Evolutionary conservation across 2,888 invertebrate species (phyloP), one percentile per base, ranked within the genome.

Genomic region (Dryomyza anilis): DNA sequence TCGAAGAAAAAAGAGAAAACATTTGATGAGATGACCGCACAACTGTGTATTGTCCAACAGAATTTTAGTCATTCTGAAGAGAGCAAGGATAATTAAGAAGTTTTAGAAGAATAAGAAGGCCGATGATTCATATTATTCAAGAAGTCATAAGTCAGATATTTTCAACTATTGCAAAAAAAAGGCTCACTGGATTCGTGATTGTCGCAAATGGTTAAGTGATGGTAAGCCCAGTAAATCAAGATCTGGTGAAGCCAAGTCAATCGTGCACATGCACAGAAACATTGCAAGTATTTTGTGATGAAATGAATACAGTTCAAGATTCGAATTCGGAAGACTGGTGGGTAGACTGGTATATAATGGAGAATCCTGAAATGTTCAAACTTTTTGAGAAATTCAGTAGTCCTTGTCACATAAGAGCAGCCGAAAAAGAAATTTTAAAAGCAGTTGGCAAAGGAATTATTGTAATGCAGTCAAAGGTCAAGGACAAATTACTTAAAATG

Each of bases 401-500:
- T 8, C n/a, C n/a, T n/a, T 33, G 33, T 8, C 33, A 33, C 6
- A 33, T 8, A 12, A 33, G 33, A 8, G 33, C 33, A 33, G 33
- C 6, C 12, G 33, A 12, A 12, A 69, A 68, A 56, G 72, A 70
- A 62, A 53, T 55, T 48, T 58, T 71, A 63, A n/a, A 8, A 8
- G 7, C 12, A 33, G 7, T 8, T 33, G 12, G 33, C 6, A 33
- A 33, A 33, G 12, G 33, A 33, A 6, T 12, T 33, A 12, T 6
- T 12, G 12, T 6, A 8, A 33, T 33, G 12, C 6, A 33, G 6
- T 33, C 33, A 12, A 12, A 6, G 6, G 12, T 6, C 12, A 33
- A 33, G 12, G 33, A 33, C 6, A 33, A 8, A 12, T 12, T 33
- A 8, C 7, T 33, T 6, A 8, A 72, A 67, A 74, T 65, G n/a